These are phyloP conservation scores for Drosophila navojoa DNA, from an alignment of 1,140 invertebrate species.

Conservation along the genomic window DNA sequence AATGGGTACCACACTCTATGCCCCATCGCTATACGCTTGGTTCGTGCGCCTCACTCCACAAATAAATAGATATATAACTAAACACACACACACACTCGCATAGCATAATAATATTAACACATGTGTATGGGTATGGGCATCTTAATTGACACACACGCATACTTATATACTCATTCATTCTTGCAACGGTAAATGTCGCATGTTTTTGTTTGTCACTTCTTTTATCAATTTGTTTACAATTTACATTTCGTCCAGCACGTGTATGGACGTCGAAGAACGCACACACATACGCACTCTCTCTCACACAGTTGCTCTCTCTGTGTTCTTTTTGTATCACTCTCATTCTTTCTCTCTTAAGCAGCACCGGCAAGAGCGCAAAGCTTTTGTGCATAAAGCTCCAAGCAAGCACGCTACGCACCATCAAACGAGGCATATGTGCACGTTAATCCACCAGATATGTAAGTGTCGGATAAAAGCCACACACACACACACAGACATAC, in stretches of 20 bases:
- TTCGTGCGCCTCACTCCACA: constrained; percentile 71
- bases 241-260: constrained; percentile 58
- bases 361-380: constrained; percentile 63
- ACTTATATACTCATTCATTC: constrained; percentile 21
- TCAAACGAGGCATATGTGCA: constrained; percentile 56
- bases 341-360: constrained; percentile 60
- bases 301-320: constrained; percentile 29
- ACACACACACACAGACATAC: neutral
- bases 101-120: constrained; percentile 12
- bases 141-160: constrained; percentile 40
- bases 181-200: constrained; percentile 48
- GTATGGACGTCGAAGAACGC: constrained; percentile 29
- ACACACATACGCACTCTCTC: constrained; percentile 1
- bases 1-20: constrained; percentile 86
- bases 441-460: constrained; percentile 50
- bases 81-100: constrained; percentile 1
- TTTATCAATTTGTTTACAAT: constrained; percentile 60
- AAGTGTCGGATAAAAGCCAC: constrained; percentile 44
- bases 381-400: constrained; percentile 57
- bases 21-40: constrained; percentile 87
- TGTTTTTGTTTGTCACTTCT: constrained; percentile 58
- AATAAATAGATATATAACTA: neutral
- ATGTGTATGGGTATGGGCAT: neutral
- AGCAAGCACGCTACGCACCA: constrained; percentile 64
- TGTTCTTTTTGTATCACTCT: constrained; percentile 37